Evolutionary conservation across 2,888 invertebrate species (phyloP).

Genomic region (Ariolimax columbianus): DNA sequence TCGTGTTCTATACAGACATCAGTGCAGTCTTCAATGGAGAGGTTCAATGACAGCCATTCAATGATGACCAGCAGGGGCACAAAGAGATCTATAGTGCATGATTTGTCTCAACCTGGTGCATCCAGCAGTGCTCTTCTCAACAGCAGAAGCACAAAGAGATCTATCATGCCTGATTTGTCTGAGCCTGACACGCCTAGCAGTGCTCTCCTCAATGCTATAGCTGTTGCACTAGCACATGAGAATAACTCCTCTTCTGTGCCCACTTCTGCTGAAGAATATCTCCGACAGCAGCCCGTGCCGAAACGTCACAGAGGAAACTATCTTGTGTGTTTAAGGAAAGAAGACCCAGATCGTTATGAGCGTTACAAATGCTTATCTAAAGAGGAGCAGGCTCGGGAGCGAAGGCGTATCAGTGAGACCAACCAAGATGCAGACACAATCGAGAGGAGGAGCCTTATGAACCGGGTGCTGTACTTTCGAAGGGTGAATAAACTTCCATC

Average conservation of each 20-base stretch:
- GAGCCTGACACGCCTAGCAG: slow-evolving; percentile 12
- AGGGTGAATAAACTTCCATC: slow-evolving; percentile 27
- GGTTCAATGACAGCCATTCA: neutral
- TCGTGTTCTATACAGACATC: too few species aligned
- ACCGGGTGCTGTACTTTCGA: slow-evolving; percentile 21
- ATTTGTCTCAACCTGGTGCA: neutral
- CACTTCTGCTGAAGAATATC: neutral
- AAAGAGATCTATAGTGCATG: too few species aligned
- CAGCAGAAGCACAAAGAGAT: neutral
- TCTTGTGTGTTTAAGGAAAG: slow-evolving; percentile 22
- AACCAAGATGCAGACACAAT: slow-evolving; percentile 9
- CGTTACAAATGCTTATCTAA: slow-evolving; percentile 29
- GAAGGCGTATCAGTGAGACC: slow-evolving; percentile 11
- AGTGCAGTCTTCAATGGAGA: neutral
- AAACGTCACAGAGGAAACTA: slow-evolving; percentile 31
- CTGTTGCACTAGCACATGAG: slow-evolving; percentile 10
- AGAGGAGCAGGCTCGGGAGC: slow-evolving; percentile 25
- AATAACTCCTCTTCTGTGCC: neutral
- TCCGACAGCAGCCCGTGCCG: slow-evolving; percentile 32
- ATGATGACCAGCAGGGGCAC: neutral
- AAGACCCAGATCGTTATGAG: slow-evolving; percentile 27
- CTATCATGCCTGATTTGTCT: too few species aligned
- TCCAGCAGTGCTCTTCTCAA: slow-evolving; percentile 5
- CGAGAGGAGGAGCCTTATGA: slow-evolving; percentile 35
- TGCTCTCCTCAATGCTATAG: slow-evolving; percentile 8